phyloP scores from a whole-genome alignment of 2,888 invertebrate genomes.

The Alitta virens region DNA sequence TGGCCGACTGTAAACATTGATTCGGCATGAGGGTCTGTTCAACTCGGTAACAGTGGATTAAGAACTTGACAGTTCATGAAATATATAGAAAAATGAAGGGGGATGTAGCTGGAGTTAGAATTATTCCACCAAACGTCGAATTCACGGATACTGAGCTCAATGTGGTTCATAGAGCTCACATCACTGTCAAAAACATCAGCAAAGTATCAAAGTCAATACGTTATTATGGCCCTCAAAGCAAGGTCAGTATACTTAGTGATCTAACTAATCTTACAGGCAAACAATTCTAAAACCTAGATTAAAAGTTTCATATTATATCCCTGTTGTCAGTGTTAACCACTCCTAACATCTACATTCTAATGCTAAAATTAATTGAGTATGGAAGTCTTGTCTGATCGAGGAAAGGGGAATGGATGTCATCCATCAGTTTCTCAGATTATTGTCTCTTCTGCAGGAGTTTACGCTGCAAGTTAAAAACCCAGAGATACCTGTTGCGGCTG shows the following conservation, averaged over 20 bases:
- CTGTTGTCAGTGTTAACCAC: too few species aligned
- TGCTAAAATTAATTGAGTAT: background rate
- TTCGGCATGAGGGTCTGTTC: too few species aligned
- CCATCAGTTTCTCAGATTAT: too few species aligned
- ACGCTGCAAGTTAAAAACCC: conserved; percentile 52
- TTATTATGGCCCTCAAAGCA: conserved; percentile 51
- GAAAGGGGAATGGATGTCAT: too few species aligned
- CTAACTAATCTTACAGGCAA: too few species aligned
- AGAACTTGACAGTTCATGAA: background rate
- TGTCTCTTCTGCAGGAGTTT: conserved; percentile 50
- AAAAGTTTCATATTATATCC: too few species aligned
- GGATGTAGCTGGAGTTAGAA: conserved; percentile 49
- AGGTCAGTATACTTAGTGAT: conserved; percentile 38
- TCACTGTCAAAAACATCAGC: conserved; percentile 53
- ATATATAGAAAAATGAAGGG: conserved; percentile 36
- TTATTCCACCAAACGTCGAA: conserved; percentile 47
- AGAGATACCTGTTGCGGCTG: conserved; percentile 52
- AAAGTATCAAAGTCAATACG: conserved; percentile 49
- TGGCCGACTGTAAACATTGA: background rate
- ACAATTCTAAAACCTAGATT: too few species aligned
- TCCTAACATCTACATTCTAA: too few species aligned
- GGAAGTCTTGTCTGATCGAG: too few species aligned
- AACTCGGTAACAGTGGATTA: background rate
- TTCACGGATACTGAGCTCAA: conserved; percentile 48
- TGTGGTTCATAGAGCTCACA: conserved; percentile 37